Evolutionary conservation across 2,797 vertebrate species (phyloP).

Genomic region (Centroberyx gerrardi): DNA sequence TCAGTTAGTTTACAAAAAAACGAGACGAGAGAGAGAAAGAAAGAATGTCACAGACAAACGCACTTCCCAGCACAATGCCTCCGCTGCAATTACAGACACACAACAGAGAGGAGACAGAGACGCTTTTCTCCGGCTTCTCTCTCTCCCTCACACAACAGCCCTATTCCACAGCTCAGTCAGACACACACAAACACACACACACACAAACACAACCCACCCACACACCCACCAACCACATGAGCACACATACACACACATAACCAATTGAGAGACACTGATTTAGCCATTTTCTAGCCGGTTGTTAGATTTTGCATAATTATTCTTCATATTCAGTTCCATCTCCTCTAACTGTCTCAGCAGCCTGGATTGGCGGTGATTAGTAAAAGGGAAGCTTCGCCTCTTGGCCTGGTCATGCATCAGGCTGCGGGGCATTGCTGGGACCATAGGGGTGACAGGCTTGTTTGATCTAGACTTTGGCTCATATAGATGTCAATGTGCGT

Average conservation of each 20-base stretch:
- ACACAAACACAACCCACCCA: conserved; percentile 14
- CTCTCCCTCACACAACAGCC: conserved; percentile 38
- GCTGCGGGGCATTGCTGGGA: conserved; percentile 34
- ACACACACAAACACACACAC: conserved; percentile 20
- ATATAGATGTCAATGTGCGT: conserved; percentile 50
- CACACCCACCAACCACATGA: neutral
- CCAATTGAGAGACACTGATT: conserved; percentile 2
- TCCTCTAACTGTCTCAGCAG: conserved; percentile 17
- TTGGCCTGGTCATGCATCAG: conserved; percentile 41
- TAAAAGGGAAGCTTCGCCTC: conserved; percentile 34
- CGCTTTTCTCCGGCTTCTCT: conserved; percentile 39
- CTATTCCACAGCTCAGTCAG: conserved; percentile 25
- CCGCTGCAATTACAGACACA: conserved; percentile 64
- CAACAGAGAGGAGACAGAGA: conserved; percentile 41
- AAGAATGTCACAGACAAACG: conserved; percentile 70
- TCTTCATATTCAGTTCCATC: conserved; percentile 8
- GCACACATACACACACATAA: conserved; percentile 23
- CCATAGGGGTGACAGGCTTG: conserved; percentile 34
- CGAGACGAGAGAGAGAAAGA: conserved; percentile 47
- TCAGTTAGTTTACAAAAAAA: conserved; percentile 71
- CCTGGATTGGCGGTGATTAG: conserved; percentile 46
- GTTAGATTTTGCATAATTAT: conserved; percentile 16
- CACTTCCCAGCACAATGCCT: conserved; percentile 66
- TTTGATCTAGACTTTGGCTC: conserved; percentile 67
- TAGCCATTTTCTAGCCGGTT: neutral